Evolutionary conservation across 2,888 invertebrate species (phyloP).

Genomic region (Isoperla grammatica): DNA sequence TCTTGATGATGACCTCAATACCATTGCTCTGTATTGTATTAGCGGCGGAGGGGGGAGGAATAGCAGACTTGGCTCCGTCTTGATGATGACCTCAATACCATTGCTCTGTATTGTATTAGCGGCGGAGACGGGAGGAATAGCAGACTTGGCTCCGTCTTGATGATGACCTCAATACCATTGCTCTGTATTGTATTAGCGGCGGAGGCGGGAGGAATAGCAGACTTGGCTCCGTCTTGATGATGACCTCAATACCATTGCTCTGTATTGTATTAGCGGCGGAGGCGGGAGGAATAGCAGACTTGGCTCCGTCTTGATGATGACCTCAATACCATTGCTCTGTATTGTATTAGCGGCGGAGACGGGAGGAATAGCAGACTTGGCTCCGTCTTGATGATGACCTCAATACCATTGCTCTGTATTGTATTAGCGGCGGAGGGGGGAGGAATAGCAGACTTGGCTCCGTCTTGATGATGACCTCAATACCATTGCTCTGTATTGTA

Average conservation of each 20-base stretch:
- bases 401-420: slow-evolving; percentile 5
- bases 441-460: background rate
- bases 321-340: slow-evolving; percentile 2
- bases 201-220: background rate
- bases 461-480: slow-evolving; percentile 5
- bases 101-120: slow-evolving; percentile 11
- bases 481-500: slow-evolving; percentile 6
- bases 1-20: slow-evolving; percentile 7
- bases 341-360: slow-evolving; percentile 10
- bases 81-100: slow-evolving; percentile 6
- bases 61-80: background rate
- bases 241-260: background rate
- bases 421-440: slow-evolving; percentile 8
- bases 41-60: background rate
- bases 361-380: background rate
- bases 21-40: slow-evolving; percentile 8
- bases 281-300: background rate
- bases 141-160: background rate
- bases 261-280: slow-evolving; percentile 10
- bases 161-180: slow-evolving; percentile 1
- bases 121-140: background rate
- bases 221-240: slow-evolving; percentile 1
- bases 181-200: slow-evolving; percentile 13
- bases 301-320: slow-evolving; percentile 1
- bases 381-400: slow-evolving; percentile 3